A percentile compares a stretch with the other conserved stretches of the same genome.
Evolutionary conservation across 2,888 invertebrate species (phyloP).

Genomic region (Lycocerus yunnanus): DNA sequence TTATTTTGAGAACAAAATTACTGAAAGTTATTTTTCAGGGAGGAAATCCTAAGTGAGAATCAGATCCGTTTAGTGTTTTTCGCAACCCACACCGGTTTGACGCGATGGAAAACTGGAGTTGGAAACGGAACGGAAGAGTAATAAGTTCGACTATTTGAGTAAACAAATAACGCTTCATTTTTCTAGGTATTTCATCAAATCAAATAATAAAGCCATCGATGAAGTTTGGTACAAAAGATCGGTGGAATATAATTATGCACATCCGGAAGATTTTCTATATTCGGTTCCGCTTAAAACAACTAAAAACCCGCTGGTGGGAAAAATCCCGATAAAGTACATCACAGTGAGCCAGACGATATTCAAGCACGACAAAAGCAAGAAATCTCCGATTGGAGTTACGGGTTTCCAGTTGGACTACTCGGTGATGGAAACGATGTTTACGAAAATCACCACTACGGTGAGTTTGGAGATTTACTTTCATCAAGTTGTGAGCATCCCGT

Average conservation of each 20-base stretch:
- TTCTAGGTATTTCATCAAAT: conserved; percentile 69
- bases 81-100: conserved; percentile 86
- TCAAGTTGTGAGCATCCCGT: neutral
- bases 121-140: conserved; percentile 6
- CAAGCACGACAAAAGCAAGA: conserved; percentile 60
- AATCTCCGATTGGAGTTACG: conserved; percentile 71
- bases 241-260: conserved; percentile 79
- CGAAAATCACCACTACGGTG: conserved; percentile 77
- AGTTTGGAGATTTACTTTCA: conserved; percentile 36
- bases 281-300: conserved; percentile 68
- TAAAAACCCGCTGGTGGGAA: neutral
- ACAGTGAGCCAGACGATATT: conserved; percentile 87
- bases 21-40: too few species aligned
- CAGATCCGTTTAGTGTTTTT: conserved; percentile 81
- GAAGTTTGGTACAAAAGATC: conserved; percentile 89
- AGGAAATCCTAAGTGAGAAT: conserved; percentile 77
- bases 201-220: conserved; percentile 77
- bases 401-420: conserved; percentile 83
- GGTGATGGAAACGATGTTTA: conserved; percentile 75
- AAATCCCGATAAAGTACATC: conserved; percentile 54
- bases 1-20: too few species aligned
- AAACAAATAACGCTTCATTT: neutral
- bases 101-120: conserved; percentile 70
- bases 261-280: conserved; percentile 78
- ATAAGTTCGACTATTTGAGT: neutral